A percentile compares a stretch with the other conserved stretches of the same genome.
Evolutionary conservation across 2,797 vertebrate genomes (phyloP).

Genomic region (Stomatorhinus walkeri): DNA sequence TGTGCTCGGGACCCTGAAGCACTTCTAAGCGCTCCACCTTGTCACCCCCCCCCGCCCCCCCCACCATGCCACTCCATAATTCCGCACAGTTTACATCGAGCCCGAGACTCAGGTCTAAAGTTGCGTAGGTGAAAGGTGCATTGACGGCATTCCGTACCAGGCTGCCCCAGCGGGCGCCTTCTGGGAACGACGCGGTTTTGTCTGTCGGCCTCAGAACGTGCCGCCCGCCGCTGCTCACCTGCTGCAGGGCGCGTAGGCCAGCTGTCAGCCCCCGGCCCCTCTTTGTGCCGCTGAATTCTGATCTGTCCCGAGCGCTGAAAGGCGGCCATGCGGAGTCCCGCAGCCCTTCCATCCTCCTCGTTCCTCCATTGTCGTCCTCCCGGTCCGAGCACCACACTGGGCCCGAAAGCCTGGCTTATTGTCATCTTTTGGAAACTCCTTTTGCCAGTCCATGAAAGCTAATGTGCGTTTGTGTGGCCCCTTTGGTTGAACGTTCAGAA

Average conservation of each 20-base stretch:
- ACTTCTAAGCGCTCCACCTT: background rate
- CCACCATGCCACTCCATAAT: too few species aligned
- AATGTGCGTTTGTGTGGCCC: conserved; percentile 2
- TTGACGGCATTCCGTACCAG: background rate
- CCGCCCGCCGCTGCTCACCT: conserved; percentile 54
- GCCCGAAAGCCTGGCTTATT: conserved; percentile 28
- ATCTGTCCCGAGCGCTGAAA: conserved; percentile 42
- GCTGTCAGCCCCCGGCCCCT: conserved; percentile 50
- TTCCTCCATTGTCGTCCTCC: conserved; percentile 37
- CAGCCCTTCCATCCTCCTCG: conserved; percentile 33
- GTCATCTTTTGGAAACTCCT: conserved; percentile 32
- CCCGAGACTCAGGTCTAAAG: background rate
- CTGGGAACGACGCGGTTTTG: conserved; percentile 36
- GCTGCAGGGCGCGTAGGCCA: conserved; percentile 53
- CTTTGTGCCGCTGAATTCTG: conserved; percentile 45
- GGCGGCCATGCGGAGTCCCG: conserved; percentile 26
- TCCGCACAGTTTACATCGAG: background rate
- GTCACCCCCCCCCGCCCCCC: background rate
- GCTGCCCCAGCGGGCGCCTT: conserved; percentile 29
- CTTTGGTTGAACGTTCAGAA: conserved; percentile 26
- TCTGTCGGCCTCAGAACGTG: conserved; percentile 44
- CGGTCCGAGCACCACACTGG: conserved; percentile 24
- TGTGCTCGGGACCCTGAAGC: background rate
- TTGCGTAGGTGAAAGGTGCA: conserved; percentile 11
- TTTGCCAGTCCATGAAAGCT: conserved; percentile 31